phyloP scores from a whole-genome alignment of 2,113 vertebrate genomes.

The Sylvilagus bachmani region DNA sequence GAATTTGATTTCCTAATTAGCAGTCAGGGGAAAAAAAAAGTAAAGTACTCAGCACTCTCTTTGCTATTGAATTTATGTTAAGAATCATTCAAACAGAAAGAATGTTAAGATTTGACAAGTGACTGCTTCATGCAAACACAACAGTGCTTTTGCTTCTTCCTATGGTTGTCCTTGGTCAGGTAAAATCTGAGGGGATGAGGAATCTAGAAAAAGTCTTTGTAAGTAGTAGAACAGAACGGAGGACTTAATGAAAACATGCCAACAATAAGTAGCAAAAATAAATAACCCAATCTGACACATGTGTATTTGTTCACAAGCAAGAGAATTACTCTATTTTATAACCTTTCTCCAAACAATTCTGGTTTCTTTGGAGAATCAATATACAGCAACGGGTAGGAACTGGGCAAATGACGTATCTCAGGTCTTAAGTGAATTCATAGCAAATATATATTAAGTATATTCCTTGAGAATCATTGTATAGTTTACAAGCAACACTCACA shows the following conservation, averaged over 20 bases:
- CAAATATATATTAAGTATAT: neutral
- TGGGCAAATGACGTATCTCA: neutral
- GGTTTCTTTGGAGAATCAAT: neutral
- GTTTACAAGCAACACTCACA: conserved; percentile 19
- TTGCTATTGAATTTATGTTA: conserved; percentile 20
- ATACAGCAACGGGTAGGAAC: neutral
- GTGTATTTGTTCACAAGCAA: neutral
- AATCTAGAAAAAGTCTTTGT: neutral
- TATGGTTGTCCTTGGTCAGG: neutral
- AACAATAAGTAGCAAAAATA: conserved; percentile 16
- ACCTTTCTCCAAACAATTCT: conserved; percentile 17
- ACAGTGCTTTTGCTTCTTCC: conserved; percentile 35
- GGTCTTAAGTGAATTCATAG: conserved; percentile 12
- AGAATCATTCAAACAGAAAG: conserved; percentile 19
- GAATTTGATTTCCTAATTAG: no score
- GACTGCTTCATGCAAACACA: neutral
- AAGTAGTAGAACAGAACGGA: neutral
- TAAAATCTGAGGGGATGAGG: neutral
- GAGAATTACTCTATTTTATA: conserved; percentile 10
- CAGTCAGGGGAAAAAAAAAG: no score
- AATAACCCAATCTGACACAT: neutral
- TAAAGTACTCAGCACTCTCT: neutral
- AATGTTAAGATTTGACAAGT: neutral
- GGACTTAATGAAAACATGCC: neutral
- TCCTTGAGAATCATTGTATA: neutral